A percentile compares a stretch with the other conserved stretches of the same genome.
Evolutionary conservation across 1,140 invertebrate genomes (phyloP).

Genomic region (Papilio dardanus): DNA sequence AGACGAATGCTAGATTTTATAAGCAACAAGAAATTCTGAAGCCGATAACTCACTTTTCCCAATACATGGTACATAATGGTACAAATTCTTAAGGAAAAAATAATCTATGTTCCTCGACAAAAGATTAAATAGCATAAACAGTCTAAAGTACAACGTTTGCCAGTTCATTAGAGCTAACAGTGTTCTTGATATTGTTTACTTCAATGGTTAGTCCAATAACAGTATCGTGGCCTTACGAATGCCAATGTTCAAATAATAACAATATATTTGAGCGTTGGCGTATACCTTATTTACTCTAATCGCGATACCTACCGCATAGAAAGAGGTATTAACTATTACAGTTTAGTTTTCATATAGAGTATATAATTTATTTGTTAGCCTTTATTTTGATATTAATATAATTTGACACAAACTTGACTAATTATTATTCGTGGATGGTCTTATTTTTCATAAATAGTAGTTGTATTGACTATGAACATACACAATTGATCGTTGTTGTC

Average conservation of each 20-base stretch:
- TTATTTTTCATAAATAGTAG: too few species aligned
- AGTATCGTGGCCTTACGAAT: conserved; percentile 23
- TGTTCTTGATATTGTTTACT: conserved; percentile 30
- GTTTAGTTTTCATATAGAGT: conserved; percentile 23
- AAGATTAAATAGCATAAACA: background rate
- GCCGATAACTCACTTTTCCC: background rate
- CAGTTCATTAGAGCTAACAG: conserved; percentile 14
- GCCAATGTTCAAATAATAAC: too few species aligned
- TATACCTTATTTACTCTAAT: conserved; percentile 33
- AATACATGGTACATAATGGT: too few species aligned
- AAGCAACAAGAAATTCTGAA: background rate
- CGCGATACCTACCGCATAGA: conserved; percentile 34
- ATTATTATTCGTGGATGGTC: too few species aligned
- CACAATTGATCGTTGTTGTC: too few species aligned
- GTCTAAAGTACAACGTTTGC: background rate
- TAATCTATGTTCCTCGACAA: background rate
- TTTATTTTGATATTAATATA: too few species aligned
- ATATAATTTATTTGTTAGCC: too few species aligned
- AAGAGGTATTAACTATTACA: conserved; percentile 15
- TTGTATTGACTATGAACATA: too few species aligned
- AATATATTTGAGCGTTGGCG: conserved; percentile 35
- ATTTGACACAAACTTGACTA: too few species aligned
- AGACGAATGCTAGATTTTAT: too few species aligned
- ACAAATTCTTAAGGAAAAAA: background rate
- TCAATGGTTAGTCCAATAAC: conserved; percentile 27